Conservation (phyloP, 1,140 invertebrate species). For the Whitmania pigra region DNA sequence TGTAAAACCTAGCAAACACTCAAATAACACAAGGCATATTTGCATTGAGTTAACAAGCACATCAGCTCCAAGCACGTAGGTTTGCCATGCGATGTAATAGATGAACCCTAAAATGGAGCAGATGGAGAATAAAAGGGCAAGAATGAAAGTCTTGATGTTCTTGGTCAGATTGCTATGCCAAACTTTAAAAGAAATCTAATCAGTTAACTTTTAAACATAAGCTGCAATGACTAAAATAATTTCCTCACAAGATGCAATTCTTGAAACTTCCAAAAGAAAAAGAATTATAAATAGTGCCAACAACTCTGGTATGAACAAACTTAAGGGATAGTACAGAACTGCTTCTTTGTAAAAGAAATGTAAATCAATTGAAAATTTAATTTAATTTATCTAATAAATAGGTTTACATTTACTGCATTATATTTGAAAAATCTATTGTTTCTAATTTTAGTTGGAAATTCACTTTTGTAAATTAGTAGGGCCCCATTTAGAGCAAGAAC, state of each 20-base stretch:
- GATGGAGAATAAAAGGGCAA: neutral
- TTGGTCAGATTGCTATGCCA: conserved; percentile 2
- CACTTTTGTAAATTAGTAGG: conserved; percentile 2
- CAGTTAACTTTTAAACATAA: neutral
- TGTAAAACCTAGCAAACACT: conserved; percentile 9
- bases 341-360: neutral
- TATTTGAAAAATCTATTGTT: neutral
- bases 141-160: neutral
- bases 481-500: neutral
- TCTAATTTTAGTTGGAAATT: neutral
- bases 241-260: conserved; percentile 5
- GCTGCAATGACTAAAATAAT: neutral
- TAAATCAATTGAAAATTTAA: neutral
- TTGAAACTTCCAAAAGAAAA: neutral
- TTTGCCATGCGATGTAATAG: neutral
- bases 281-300: neutral
- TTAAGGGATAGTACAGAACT: neutral
- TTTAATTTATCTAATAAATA: too few relatives aligned
- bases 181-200: neutral
- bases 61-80: conserved; percentile 8
- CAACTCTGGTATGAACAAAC: conserved; percentile 8
- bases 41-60: neutral
- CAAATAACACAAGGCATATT: neutral
- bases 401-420: too few relatives aligned
- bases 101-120: neutral